Evolutionary conservation across 2,888 invertebrate species (phyloP), one percentile per base, ranked within the genome.

Genomic region (Micoletzkya japonica): DNA sequence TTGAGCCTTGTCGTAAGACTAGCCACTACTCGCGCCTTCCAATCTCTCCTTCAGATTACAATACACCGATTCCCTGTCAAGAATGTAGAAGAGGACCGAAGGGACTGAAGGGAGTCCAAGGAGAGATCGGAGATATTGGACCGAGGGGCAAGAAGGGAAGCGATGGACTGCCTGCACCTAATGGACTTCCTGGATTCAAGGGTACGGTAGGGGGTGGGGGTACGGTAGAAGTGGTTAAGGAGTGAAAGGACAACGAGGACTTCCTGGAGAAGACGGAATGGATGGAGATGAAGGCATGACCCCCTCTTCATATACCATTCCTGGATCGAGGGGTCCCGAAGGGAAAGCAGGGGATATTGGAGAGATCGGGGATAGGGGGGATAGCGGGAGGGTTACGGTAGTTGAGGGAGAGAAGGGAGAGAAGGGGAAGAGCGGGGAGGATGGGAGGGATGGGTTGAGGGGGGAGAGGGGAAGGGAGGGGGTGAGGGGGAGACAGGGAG

Each of bases 171-270:
- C 63, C 52, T 3, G 14, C 49, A 44, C 14, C 49, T 44, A 44
- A 14, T 14, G 63, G 50, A 34, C 20, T 63, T 1, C 63, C 52
- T n/a, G 49, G 34, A n/a, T 50, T 34, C 24, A 34, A 39, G 3
- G 59, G 59, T 6, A 24, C n/a, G n/a, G 59, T 39, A 59, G 37
- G 39, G 39, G 39, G 14, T 59, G 59, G 26, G 59, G 30, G 44
- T 59, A 59, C 59, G 59, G 59, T 59, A 59, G 20, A 7, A 50
- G 4, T 7, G 20, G 59, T 37, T 20, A 39, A 59, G 59, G 59
- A 4, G 14, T 28, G 1, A 4, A 14, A 7, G 63, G 63, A 4
- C 32, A 34, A 14, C 63, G 49, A 24, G 63, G 63, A 24, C 50
- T 32, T 14, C 28, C 49, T 10, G 63, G 63, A 50, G 26, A 36